Percentiles rank a stretch among this genome's conserved stretches.
Conservation (phyloP, 2,797 vertebrate genomes). For the Tauraco hartlaubi region DNA sequence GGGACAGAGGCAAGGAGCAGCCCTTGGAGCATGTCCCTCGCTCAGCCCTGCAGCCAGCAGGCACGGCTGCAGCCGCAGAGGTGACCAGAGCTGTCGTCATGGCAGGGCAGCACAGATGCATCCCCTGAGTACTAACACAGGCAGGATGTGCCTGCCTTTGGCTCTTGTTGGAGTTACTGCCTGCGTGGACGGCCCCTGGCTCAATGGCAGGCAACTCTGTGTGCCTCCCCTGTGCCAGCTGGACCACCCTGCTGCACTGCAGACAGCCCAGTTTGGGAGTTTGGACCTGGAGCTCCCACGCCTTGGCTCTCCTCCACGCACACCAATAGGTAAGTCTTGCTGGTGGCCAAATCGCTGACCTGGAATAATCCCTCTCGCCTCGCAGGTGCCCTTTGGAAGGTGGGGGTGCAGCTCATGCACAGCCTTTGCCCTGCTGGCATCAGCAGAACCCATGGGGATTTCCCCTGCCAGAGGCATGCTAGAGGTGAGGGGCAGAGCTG, state of each 20-base stretch:
- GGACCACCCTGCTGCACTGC: background rate
- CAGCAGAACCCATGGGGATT: accelerated
- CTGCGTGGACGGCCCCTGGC: accelerated
- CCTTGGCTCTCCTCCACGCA: background rate
- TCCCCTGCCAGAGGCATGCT: background rate
- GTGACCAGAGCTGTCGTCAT: accelerated
- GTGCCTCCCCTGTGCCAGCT: background rate
- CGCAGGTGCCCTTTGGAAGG: background rate
- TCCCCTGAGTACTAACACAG: background rate
- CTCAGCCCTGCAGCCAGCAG: background rate
- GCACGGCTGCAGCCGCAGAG: accelerated
- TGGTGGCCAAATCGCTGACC: accelerated
- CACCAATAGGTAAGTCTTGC: background rate
- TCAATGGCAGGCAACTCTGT: too few species aligned
- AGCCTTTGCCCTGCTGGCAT: background rate
- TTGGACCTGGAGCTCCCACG: background rate
- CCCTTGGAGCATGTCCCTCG: background rate
- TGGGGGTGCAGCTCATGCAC: background rate
- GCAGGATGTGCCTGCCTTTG: background rate
- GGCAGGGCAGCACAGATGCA: background rate
- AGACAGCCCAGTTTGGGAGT: background rate
- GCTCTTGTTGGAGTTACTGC: background rate
- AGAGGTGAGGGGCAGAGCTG: background rate
- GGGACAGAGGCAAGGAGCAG: background rate
- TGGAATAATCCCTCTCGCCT: background rate